Evolutionary conservation across 2,888 invertebrate genomes (phyloP).

Genomic region (Amblyjoppa proteus): DNA sequence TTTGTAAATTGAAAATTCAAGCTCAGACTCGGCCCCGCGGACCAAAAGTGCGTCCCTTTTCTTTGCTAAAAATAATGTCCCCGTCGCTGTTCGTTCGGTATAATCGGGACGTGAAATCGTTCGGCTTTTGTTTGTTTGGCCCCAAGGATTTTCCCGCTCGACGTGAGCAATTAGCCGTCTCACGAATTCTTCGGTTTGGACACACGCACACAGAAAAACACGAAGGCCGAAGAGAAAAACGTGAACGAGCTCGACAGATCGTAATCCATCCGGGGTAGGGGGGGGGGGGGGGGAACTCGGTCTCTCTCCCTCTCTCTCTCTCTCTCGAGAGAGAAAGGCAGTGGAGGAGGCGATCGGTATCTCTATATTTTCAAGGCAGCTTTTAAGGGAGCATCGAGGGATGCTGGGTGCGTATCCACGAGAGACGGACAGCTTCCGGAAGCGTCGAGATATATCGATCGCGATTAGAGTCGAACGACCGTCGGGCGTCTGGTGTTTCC

Average conservation of each 20-base stretch:
- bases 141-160: constrained; percentile 10
- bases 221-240: not conserved
- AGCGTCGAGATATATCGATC: constrained; percentile 79
- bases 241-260: constrained; percentile 30
- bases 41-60: not conserved
- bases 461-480: constrained; percentile 73
- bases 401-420: constrained; percentile 41
- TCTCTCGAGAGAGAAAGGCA: constrained; percentile 28
- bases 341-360: constrained; percentile 46
- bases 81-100: not conserved
- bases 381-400: constrained; percentile 28
- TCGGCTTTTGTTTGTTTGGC: constrained; percentile 56
- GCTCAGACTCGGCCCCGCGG: not conserved
- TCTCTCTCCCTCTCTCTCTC: not conserved
- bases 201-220: not conserved
- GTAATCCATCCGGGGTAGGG: constrained; percentile 59
- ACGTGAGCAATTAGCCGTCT: constrained; percentile 60
- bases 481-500: constrained; percentile 70
- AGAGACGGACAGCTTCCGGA: constrained; percentile 84
- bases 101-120: constrained; percentile 45
- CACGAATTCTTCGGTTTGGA: constrained; percentile 45
- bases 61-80: not conserved
- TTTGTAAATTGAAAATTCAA: not conserved
- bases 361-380: constrained; percentile 47
- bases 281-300: not conserved